Percentiles rank a stretch among this genome's conserved stretches.
phyloP scores from a whole-genome alignment of 2,888 invertebrate genomes.

The Acanthosepion lycidas region DNA sequence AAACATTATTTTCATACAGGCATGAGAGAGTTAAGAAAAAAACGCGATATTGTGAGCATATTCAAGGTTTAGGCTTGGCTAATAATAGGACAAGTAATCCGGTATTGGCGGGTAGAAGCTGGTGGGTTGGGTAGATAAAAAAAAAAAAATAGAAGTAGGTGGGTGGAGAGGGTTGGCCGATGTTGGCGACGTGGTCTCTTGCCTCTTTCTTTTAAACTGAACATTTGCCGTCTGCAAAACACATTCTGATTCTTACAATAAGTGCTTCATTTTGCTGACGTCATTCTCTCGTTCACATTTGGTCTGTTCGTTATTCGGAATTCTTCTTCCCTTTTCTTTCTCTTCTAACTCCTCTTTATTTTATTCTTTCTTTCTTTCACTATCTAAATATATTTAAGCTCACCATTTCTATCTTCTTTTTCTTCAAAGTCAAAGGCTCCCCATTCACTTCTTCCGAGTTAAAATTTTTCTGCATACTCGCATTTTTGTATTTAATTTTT shows the following conservation, averaged over 20 bases:
- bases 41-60: neutral
- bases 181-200: neutral
- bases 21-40: too few relatives aligned
- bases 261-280: slow-evolving; percentile 4
- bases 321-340: neutral
- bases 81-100: neutral
- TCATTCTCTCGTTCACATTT: neutral
- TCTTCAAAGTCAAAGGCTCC: too few relatives aligned
- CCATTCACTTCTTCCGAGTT: too few relatives aligned
- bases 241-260: neutral
- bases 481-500: too few relatives aligned
- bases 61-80: neutral
- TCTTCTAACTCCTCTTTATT: neutral
- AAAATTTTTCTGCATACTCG: too few relatives aligned
- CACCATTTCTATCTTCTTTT: too few relatives aligned
- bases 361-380: neutral
- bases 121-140: neutral
- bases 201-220: neutral
- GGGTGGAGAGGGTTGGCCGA: too few relatives aligned
- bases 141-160: too few relatives aligned
- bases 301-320: neutral
- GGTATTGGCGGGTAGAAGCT: neutral
- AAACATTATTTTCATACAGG: too few relatives aligned
- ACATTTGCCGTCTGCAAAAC: neutral
- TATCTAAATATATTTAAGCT: neutral